Evolutionary conservation across 2,113 vertebrate species (phyloP), one percentile per base, ranked within the genome.

Genomic region (Amia ocellicauda): DNA sequence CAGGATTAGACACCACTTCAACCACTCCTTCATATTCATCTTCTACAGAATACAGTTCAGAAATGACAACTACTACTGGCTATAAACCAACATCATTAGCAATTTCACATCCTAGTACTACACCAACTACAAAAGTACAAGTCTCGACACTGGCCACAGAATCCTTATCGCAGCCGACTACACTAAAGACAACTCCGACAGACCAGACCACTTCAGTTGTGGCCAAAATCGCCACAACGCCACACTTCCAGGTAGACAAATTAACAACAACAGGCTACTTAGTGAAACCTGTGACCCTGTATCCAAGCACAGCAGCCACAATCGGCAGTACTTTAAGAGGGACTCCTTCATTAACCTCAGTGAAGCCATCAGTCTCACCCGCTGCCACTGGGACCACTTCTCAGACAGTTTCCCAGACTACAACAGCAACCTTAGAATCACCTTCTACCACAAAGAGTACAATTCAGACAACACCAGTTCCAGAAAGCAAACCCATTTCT

Each of bases 71-170:
- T 54, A 28, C 41, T 23, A 24, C 53, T 3, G 7, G 56, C 65
- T 58, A 61, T 56, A 61, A 60, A 27, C 9, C 54, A 3, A 43
- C 66, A 19, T 57, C 65, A 50, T 36, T 66, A 55, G 60, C 74
- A 41, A 14, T 52, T 11, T 58, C 13, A 1, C 69, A 64, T 3
- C 1, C 58, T 31, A 49, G 52, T 51, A 57, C 19, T 2, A 78
- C 66, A 67, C 64, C 62, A 60, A 80, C 77, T 45, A 80, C 80
- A 17, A 26, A 68, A 53, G 64, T 68, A 27, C 41, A 55, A 50
- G 42, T 49, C 55, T 24, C 75, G 40, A 50, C 69, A 54, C 29
- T 54, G 51, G 50, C 67, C 52, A 63, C 65, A 4, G 71, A 60
- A 58, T 43, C 36, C 57, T 58, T 67, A 27, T 69, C 17, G 22